Conservation (phyloP, 2,797 vertebrate species). For the Sebastes aleutianus region DNA sequence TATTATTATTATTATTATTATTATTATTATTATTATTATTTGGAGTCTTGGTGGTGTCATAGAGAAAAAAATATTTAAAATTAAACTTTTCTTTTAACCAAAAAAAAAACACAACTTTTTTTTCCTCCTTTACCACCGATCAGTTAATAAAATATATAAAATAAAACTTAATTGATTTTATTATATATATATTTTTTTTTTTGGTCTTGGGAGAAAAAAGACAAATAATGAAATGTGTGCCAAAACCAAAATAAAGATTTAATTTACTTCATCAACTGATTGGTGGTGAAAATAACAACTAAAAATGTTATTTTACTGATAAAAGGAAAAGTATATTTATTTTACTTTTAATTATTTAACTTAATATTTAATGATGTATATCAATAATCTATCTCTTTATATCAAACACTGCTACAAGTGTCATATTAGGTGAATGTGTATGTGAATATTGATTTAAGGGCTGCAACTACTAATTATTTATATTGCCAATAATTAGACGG, state of each 20-base stretch:
- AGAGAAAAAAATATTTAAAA: fast-evolving
- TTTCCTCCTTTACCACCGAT: too few species aligned
- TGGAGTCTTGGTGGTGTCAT: too few species aligned
- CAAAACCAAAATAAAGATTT: too few species aligned
- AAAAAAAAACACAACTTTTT: too few species aligned
- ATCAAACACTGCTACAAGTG: not conserved
- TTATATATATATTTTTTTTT: too few species aligned
- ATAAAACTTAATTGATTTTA: not conserved
- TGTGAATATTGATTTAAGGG: not conserved
- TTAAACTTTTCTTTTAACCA: too few species aligned
- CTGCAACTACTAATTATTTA: not conserved
- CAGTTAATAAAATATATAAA: not conserved
- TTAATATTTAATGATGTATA: not conserved
- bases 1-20: too few species aligned
- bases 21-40: too few species aligned
- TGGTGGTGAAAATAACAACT: not conserved
- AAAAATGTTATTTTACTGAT: not conserved
- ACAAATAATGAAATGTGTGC: not conserved
- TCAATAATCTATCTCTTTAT: too few species aligned
- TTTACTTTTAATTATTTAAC: not conserved
- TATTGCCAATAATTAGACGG: too few species aligned
- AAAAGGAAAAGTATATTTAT: not conserved
- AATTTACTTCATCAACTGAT: not conserved
- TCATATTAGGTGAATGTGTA: not conserved
- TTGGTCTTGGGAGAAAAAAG: not conserved